Conservation (phyloP, 2,888 invertebrate genomes). For the Phlogophora meticulosa region DNA sequence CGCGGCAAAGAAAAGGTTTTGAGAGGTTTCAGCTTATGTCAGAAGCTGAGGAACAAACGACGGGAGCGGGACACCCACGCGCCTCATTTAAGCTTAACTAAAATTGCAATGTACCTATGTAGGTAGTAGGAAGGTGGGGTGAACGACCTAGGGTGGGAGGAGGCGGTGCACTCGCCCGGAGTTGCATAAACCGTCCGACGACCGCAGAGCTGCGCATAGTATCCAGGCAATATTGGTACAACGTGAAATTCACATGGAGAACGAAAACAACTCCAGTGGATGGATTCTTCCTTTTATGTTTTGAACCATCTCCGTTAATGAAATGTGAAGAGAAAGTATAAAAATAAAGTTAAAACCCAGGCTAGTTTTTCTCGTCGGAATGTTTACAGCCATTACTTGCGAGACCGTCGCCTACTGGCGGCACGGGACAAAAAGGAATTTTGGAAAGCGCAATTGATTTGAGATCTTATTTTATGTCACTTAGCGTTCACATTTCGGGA, state of each 20-base stretch:
- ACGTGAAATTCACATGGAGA: conserved; percentile 54
- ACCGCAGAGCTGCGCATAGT: conserved; percentile 74
- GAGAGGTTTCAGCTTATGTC: conserved; percentile 56
- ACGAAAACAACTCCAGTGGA: conserved; percentile 36
- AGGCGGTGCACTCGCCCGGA: conserved; percentile 76
- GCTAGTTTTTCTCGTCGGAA: conserved; percentile 19
- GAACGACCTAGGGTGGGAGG: conserved; percentile 81
- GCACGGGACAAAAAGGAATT: too few relatives aligned
- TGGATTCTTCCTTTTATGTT: conserved; percentile 23
- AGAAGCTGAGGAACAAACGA: conserved; percentile 70
- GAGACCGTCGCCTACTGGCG: too few relatives aligned
- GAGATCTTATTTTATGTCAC: too few relatives aligned
- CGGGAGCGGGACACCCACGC: conserved; percentile 76
- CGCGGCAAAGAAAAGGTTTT: conserved; percentile 45
- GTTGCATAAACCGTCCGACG: conserved; percentile 83
- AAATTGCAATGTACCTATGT: conserved; percentile 77
- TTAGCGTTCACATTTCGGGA: too few relatives aligned
- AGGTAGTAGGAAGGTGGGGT: conserved; percentile 77
- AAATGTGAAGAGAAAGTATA: conserved; percentile 18
- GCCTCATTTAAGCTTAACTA: conserved; percentile 80
- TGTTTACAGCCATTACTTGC: too few relatives aligned
- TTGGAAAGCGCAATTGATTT: too few relatives aligned
- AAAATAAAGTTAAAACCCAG: conserved; percentile 1
- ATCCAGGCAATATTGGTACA: conserved; percentile 69
- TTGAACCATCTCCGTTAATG: conserved; percentile 8